Percentiles rank a stretch among this genome's conserved stretches.
These are phyloP conservation scores for Porites rus DNA, from an alignment of 92 coral and sea anemone genomes.

Conservation along the genomic window DNA sequence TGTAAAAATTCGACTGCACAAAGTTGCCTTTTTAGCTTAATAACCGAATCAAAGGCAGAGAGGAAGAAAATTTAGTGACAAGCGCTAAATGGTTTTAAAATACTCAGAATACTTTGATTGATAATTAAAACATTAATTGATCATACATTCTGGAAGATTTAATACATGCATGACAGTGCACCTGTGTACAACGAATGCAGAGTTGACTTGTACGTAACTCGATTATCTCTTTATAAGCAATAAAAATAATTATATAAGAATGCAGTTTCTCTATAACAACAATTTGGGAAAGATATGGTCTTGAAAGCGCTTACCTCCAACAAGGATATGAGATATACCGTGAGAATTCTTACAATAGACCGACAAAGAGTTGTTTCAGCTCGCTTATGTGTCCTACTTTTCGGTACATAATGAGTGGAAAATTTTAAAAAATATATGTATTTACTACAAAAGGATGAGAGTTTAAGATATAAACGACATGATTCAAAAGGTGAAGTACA, in stretches of 20 bases:
- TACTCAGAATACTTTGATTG: slow-evolving; percentile 23
- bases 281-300: not conserved
- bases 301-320: not conserved
- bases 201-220: not conserved
- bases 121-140: not conserved
- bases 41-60: too few species aligned
- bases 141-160: not conserved
- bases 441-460: too few species aligned
- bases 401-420: too few species aligned
- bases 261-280: not conserved
- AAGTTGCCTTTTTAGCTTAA: too few species aligned
- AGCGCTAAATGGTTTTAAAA: slow-evolving; percentile 12
- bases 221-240: not conserved
- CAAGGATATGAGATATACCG: not conserved
- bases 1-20: too few species aligned
- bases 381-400: not conserved
- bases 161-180: too few species aligned
- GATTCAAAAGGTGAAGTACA: not conserved
- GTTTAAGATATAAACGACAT: not conserved
- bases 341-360: not conserved
- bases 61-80: not conserved
- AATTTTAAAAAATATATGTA: too few species aligned
- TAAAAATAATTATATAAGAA: not conserved
- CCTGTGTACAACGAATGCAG: too few species aligned
- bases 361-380: not conserved